phyloP scores from a whole-genome alignment of 1,140 invertebrate genomes.

The Drosophila lacertosa region DNA sequence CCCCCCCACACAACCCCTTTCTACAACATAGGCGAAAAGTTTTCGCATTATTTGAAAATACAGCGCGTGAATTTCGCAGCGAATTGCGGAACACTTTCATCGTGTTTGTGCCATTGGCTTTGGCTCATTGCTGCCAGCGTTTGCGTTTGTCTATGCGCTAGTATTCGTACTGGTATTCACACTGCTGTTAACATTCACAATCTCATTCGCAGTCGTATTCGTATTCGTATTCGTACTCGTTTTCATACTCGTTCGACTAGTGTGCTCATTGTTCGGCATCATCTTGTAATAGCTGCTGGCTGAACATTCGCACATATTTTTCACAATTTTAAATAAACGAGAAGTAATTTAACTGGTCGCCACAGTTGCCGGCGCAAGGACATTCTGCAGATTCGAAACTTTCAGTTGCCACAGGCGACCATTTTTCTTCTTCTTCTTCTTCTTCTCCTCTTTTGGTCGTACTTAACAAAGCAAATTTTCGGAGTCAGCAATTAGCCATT shows the following conservation, averaged over 20 bases:
- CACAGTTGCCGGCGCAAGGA: slow-evolving; percentile 33
- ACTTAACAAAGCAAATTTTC: slow-evolving; percentile 62
- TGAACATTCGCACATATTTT: slow-evolving; percentile 77
- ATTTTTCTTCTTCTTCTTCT: slow-evolving; percentile 25
- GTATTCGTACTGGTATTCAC: slow-evolving; percentile 1
- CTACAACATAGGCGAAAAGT: slow-evolving; percentile 68
- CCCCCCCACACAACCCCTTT: background rate
- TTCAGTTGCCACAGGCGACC: slow-evolving; percentile 35
- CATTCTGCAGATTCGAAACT: slow-evolving; percentile 47
- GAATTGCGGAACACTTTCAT: slow-evolving; percentile 75
- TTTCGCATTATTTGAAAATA: slow-evolving; percentile 81
- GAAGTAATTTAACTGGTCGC: slow-evolving; percentile 78
- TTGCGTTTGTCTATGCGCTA: slow-evolving; percentile 38
- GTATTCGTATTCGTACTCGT: slow-evolving; percentile 15
- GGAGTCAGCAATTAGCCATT: slow-evolving; percentile 70
- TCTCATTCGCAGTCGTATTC: slow-evolving; percentile 1
- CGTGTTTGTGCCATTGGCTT: slow-evolving; percentile 68
- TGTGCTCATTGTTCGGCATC: slow-evolving; percentile 66
- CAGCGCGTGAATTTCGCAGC: slow-evolving; percentile 73
- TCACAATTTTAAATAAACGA: slow-evolving; percentile 81
- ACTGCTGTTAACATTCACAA: slow-evolving; percentile 2
- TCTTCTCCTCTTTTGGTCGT: slow-evolving; percentile 20
- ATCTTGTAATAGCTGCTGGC: slow-evolving; percentile 66
- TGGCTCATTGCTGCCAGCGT: slow-evolving; percentile 13
- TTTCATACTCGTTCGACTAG: slow-evolving; percentile 32